Conservation (phyloP, 2,888 invertebrate species). For the Limnephilus lunatus region DNA sequence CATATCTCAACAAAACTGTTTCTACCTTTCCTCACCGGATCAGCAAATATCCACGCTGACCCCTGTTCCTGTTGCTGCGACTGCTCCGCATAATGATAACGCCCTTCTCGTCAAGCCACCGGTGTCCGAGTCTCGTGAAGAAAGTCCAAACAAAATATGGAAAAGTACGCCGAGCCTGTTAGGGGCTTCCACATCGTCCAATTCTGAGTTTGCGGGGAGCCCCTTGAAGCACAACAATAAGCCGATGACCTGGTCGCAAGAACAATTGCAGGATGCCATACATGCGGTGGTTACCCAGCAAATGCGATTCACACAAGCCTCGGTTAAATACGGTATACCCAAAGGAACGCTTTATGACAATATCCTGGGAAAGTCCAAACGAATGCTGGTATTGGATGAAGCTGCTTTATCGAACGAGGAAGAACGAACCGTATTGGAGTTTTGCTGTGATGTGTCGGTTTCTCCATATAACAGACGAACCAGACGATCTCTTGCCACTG, state of each 20-base stretch:
- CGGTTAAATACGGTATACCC: slow-evolving; percentile 84
- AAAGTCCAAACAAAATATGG: slow-evolving; percentile 23
- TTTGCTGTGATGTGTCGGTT: slow-evolving; percentile 84
- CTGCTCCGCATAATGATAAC: slow-evolving; percentile 14
- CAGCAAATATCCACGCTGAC: not conserved
- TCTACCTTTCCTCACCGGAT: not conserved
- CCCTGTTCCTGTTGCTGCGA: not conserved
- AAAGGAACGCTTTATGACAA: slow-evolving; percentile 89
- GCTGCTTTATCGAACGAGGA: slow-evolving; percentile 80
- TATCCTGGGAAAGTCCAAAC: slow-evolving; percentile 85
- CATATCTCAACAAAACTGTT: slow-evolving; percentile 17
- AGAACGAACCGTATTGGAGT: slow-evolving; percentile 83
- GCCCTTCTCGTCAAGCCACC: not conserved
- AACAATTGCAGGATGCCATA: slow-evolving; percentile 85
- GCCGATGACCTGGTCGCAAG: slow-evolving; percentile 86
- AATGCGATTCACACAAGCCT: slow-evolving; percentile 88
- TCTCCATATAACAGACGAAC: slow-evolving; percentile 85
- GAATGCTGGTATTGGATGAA: slow-evolving; percentile 86
- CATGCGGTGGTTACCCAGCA: slow-evolving; percentile 85
- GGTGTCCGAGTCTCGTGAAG: slow-evolving; percentile 3
- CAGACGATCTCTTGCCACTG: slow-evolving; percentile 81
- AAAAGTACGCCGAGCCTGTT: slow-evolving; percentile 25
- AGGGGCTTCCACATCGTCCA: slow-evolving; percentile 38
- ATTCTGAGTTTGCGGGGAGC: slow-evolving; percentile 38
- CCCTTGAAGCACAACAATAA: slow-evolving; percentile 71